Percentiles rank a stretch among this genome's conserved stretches.
phyloP scores from a whole-genome alignment of 1,140 invertebrate genomes.

The Aphelinus atriplicis region DNA sequence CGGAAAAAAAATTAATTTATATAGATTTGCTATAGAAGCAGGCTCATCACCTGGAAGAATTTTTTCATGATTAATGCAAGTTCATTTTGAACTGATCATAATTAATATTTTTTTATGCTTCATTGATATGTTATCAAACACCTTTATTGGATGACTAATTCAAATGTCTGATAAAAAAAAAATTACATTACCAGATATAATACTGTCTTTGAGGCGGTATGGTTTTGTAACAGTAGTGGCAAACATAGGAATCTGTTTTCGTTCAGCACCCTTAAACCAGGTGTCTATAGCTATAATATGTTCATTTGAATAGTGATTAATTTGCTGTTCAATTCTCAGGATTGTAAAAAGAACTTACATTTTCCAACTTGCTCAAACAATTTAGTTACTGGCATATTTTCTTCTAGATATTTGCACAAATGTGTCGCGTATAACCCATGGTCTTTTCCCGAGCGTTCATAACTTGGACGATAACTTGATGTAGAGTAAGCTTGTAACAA shows the following conservation, averaged over 20 bases:
- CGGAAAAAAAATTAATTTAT: slow-evolving; percentile 46
- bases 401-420: slow-evolving; percentile 54
- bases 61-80: background rate
- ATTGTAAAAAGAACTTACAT: slow-evolving; percentile 46
- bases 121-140: too few relatives aligned
- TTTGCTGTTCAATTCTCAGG: slow-evolving; percentile 20
- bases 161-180: too few relatives aligned
- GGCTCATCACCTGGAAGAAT: slow-evolving; percentile 40
- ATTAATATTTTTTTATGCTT: slow-evolving; percentile 3
- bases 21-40: slow-evolving; percentile 40
- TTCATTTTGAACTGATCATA: slow-evolving; percentile 6
- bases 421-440: slow-evolving; percentile 54
- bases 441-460: slow-evolving; percentile 49
- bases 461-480: slow-evolving; percentile 54
- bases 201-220: slow-evolving; percentile 52
- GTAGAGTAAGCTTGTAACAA: slow-evolving; percentile 59
- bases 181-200: slow-evolving; percentile 46
- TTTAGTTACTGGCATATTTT: slow-evolving; percentile 53
- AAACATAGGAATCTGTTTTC: slow-evolving; percentile 59
- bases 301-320: slow-evolving; percentile 8
- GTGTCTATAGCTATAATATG: slow-evolving; percentile 51
- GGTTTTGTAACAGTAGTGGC: slow-evolving; percentile 54
- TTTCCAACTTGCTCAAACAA: slow-evolving; percentile 56
- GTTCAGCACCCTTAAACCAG: slow-evolving; percentile 50
- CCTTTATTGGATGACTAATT: too few relatives aligned